A percentile compares a stretch with the other conserved stretches of the same genome.
Evolutionary conservation across 2,888 invertebrate species (phyloP).

Genomic region (Drosophila suboccidentalis): DNA sequence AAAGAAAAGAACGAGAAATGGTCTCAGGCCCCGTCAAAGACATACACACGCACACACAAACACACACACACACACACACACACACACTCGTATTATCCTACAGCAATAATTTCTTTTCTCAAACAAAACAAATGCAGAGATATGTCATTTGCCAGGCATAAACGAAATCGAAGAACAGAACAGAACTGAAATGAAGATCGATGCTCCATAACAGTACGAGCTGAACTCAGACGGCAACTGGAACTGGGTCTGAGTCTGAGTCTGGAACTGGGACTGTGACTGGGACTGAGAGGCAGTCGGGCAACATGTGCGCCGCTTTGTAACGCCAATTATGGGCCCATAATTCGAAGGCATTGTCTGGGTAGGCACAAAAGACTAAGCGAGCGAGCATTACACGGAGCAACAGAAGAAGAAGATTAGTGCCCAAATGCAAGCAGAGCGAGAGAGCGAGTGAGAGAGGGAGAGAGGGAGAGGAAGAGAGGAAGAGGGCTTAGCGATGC

Average conservation of each 20-base stretch:
- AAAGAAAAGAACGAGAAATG: conserved; percentile 43
- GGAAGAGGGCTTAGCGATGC: conserved; percentile 60
- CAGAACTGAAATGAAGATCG: conserved; percentile 70
- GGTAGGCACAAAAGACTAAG: conserved; percentile 52
- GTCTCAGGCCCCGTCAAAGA: conserved; percentile 46
- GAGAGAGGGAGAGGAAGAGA: conserved; percentile 2
- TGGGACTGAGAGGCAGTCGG: conserved; percentile 31
- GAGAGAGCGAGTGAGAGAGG: conserved; percentile 6
- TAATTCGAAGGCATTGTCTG: conserved; percentile 82
- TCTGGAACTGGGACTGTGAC: conserved; percentile 23
- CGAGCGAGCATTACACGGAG: conserved; percentile 52
- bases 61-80: background rate
- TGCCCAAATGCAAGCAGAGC: conserved; percentile 47
- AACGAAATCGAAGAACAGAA: conserved; percentile 67
- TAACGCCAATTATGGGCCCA: conserved; percentile 84
- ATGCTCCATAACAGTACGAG: conserved; percentile 68
- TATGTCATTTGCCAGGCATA: conserved; percentile 75
- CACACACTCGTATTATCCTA: conserved; percentile 62
- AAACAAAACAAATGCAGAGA: conserved; percentile 71
- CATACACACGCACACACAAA: conserved; percentile 9
- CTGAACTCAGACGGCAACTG: conserved; percentile 50
- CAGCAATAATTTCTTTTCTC: conserved; percentile 72
- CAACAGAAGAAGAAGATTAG: conserved; percentile 53
- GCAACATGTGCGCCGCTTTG: conserved; percentile 79
- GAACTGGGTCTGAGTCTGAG: conserved; percentile 17